Evolutionary conservation across 2,888 invertebrate species (phyloP), one percentile per base, ranked within the genome.

Genomic region (Leptinotarsa haldemani): DNA sequence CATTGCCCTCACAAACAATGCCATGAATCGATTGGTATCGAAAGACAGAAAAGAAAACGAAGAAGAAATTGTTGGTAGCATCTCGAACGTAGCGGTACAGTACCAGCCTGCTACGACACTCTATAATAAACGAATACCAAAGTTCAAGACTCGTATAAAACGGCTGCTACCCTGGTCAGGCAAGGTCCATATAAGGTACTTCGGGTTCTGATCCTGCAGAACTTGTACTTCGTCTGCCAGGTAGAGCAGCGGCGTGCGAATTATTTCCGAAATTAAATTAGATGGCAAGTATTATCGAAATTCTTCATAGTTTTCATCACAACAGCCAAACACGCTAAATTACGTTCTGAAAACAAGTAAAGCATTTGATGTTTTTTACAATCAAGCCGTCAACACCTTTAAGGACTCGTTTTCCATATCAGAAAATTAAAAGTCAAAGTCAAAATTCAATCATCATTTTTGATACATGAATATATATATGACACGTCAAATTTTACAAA

Each of bases 111-210:
- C 61, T 30, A 61, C 40, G 61, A 30, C 40, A 61, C 61, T 30
- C 61, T 61, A 40, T 61, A 61, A 61, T 61, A 61, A 71, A 74
- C 78, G 77, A 73, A 78, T 75, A 70, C 66, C 70, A 80, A 79
- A 78, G 80, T 81, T 81, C 81, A 80, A 79, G 77, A 77, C 74
- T 70, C 78, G 76, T 77, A 79, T 81, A 78, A 79, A 79, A 79
- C 78, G 74, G 77, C 79, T 80, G 76, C 78, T 74, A 79, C 80
- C 80, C 81, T 74, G 81, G 79, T 81, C 78, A 74, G 75, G 77
- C 74, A 71, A 78, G 78, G 69, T 80, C 81, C 81, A 77, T 81
- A 80, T 80, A 81, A 78, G 80, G 81, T 66, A 76, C 78, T 72
- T 74, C 58, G 70, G 73, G 73, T 73, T 75, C 77, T 73, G 77